Evolutionary conservation across 2,797 vertebrate genomes (phyloP).

Genomic region (Sciurus vulgaris): DNA sequence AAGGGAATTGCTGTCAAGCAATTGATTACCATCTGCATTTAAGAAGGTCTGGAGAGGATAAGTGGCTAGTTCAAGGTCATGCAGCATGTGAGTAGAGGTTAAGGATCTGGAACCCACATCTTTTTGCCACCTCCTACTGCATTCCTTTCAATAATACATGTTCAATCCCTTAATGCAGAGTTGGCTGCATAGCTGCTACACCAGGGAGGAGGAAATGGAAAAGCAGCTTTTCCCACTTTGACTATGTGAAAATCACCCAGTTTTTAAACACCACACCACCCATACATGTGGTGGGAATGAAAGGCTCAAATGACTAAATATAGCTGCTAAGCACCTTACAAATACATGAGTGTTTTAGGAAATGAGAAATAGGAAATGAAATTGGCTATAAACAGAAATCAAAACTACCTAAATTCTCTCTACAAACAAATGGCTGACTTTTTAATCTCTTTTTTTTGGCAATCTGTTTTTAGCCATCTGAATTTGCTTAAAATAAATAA

Average conservation of each 20-base stretch:
- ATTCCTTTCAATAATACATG: not conserved
- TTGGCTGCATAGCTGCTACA: not conserved
- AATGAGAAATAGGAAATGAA: conserved; percentile 68
- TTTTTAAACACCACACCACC: conserved; percentile 31
- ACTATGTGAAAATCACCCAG: not conserved
- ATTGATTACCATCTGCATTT: not conserved
- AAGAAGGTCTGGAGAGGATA: conserved; percentile 61
- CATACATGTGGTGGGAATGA: conserved; percentile 3
- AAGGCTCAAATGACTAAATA: conserved; percentile 36
- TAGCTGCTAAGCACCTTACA: conserved; percentile 34
- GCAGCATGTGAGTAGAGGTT: not conserved
- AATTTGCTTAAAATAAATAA: conserved; percentile 40
- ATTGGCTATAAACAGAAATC: conserved; percentile 69
- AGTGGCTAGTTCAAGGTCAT: conserved; percentile 64
- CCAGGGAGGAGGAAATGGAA: not conserved
- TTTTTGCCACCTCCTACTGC: not conserved
- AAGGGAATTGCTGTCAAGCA: conserved; percentile 32
- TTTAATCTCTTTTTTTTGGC: conserved; percentile 25
- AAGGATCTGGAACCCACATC: conserved; percentile 47
- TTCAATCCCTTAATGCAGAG: not conserved
- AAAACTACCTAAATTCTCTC: conserved; percentile 67
- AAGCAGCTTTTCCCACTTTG: not conserved
- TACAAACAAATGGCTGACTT: conserved; percentile 47
- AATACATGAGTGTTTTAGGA: not conserved
- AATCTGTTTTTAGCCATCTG: not conserved